Evolutionary conservation across 1,140 invertebrate species (phyloP).

Genomic region (Ectropis grisescens): DNA sequence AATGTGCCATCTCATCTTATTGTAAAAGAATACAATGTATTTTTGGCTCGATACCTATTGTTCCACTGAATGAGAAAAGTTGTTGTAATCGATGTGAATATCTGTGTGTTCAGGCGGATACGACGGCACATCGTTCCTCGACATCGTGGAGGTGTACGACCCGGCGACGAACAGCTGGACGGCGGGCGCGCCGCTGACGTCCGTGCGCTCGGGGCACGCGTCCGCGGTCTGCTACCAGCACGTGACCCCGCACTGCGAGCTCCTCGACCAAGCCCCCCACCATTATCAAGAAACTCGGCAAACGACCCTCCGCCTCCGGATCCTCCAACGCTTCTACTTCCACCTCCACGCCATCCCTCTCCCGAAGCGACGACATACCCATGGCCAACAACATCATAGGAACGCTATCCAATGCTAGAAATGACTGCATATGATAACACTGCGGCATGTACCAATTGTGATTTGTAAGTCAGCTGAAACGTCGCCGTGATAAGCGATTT

Average conservation of each 20-base stretch:
- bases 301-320: constrained; percentile 4
- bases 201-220: constrained; percentile 89
- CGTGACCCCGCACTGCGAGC: constrained; percentile 63
- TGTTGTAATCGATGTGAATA: too few relatives aligned
- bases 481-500: not conserved
- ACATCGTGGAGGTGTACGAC: constrained; percentile 90
- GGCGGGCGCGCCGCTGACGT: constrained; percentile 82
- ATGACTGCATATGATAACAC: not conserved
- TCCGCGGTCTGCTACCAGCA: constrained; percentile 87
- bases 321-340: constrained; percentile 6
- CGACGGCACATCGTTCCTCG: constrained; percentile 85
- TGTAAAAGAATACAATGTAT: too few relatives aligned
- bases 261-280: constrained; percentile 14
- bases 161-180: constrained; percentile 82
- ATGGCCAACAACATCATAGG: constrained; percentile 34
- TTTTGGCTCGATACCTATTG: too few relatives aligned
- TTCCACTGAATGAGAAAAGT: too few relatives aligned
- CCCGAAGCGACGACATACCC: constrained; percentile 22
- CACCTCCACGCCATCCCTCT: constrained; percentile 1
- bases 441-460: too few relatives aligned
- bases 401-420: constrained; percentile 19
- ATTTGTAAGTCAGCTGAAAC: too few relatives aligned
- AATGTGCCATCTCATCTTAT: too few relatives aligned
- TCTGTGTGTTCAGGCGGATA: constrained; percentile 79
- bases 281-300: constrained; percentile 15